Evolutionary conservation across 2,113 vertebrate species (phyloP), one percentile per base, ranked within the genome.

Genomic region (Trochalopteron elliotii): DNA sequence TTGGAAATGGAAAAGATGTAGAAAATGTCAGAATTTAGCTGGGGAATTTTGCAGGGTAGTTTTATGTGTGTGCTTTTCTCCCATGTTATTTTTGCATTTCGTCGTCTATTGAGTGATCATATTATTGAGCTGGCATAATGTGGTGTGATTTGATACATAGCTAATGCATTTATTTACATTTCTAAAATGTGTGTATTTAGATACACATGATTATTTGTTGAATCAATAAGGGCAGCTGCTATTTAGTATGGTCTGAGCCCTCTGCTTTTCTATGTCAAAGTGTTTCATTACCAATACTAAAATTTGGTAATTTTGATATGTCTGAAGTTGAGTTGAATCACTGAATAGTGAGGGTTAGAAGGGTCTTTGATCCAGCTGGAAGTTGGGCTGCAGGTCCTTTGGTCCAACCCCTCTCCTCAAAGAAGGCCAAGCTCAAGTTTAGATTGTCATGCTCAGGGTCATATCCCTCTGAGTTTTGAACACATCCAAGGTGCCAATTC

Each of bases 131-230:
- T 76, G 18, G 64, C 50, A 59, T 86, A 49, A 77, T 63, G 22
- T 10, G 24, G 7, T 83, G 68, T 86, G 59, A 83, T 92, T 74
- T 90, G 68, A 69, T 83, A 80, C 20, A 55, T 35, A 63, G 55
- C 63, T 90, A 52, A 44, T 86, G 68, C 21, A 21, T 81, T 90
- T 92, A 81, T 93, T 90, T 94, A 63, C 68, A 81, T 90, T 83
- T 80, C 55, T 90, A 69, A 86, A 74, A 67, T 59, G 19, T 15
- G 23, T 72, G 31, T 92, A 19, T 88, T 94, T 95, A 80, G 79
- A 86, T 28, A 30, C 64, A 92, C 12, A 18, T 42, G 39, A 80
- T 89, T 82, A 71, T 82, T 90, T 94, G 71, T 81, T 63, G 39
- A 90, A 35, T 91, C 87, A 40, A n/a, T 53, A 75, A 68, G 56